Evolutionary conservation across 2,888 invertebrate genomes (phyloP), one percentile per base, ranked within the genome.

Genomic region (Oxytorus armatus): DNA sequence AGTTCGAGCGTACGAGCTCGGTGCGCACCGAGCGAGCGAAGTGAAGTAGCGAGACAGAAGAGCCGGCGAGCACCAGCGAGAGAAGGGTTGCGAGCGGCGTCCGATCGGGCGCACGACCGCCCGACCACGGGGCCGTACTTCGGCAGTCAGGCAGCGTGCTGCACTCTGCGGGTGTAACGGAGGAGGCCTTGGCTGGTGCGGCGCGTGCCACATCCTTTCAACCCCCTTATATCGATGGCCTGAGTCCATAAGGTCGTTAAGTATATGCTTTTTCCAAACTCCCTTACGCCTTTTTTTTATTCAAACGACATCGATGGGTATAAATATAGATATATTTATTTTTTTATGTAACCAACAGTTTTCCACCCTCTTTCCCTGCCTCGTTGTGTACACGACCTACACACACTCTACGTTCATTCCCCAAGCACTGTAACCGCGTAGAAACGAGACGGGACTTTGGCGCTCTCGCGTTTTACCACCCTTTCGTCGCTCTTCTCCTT

Each of bases 121-220:
- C 69, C 77, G 81, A 77, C 79, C 68, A 75, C 72, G 69, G n/a
- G n/a, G 80, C 65, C 55, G 65, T 49, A 72, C 73, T 77, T 74
- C 78, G 83, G 77, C 84, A 82, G 79, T 77, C 59, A 73, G 68
- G 63, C 72, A 79, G 75, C 80, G 77, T 75, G 80, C 72, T 75
- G 80, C 72, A 72, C 76, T 73, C 70, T 76, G 65, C 63, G 73
- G 63, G 18, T 73, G 69, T 53, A 53, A 59, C 63, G 51, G 78
- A 66, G 81, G 77, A 85, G 82, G 82, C 82, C 85, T 84, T 81
- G 78, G 82, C 82, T 78, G 77, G 68, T 81, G 82, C 72, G 82
- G 80, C 85, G 85, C 83, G 84, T 85, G 85, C 82, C 84, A 42
- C 51, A 77, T 83, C 81, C 78, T 84, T 84, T 74, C 68, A 77